phyloP scores from a whole-genome alignment of 1,140 invertebrate species.

The Protaetia brevitarsis region DNA sequence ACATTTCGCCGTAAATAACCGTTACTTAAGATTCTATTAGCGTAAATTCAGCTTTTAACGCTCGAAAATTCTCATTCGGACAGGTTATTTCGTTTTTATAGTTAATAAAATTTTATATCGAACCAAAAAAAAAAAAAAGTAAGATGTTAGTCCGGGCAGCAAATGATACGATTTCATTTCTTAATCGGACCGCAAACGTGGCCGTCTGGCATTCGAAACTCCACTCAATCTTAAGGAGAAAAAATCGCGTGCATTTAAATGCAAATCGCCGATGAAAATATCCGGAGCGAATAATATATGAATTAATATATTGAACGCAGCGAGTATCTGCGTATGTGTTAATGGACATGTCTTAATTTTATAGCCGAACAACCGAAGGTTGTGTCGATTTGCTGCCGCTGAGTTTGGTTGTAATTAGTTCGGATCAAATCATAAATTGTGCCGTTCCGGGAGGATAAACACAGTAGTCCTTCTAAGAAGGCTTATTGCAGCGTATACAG shows the following conservation, averaged over 20 bases:
- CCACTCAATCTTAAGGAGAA: background rate
- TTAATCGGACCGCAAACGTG: conserved; percentile 9
- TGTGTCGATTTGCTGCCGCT: too few relatives aligned
- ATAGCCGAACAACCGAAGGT: background rate
- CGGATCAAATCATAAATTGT: too few relatives aligned
- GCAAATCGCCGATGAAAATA: conserved; percentile 12
- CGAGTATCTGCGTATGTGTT: background rate
- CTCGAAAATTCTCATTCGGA: conserved; percentile 5
- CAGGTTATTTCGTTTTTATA: conserved; percentile 15
- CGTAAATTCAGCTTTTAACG: conserved; percentile 16
- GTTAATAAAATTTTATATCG: background rate
- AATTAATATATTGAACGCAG: background rate
- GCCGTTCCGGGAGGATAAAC: too few relatives aligned
- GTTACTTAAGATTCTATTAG: background rate
- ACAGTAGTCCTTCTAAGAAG: too few relatives aligned
- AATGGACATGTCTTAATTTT: conserved; percentile 10
- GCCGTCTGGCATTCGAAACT: background rate
- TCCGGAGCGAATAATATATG: background rate
- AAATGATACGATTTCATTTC: conserved; percentile 9
- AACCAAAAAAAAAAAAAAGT: background rate
- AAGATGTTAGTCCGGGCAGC: background rate
- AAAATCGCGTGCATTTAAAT: conserved; percentile 16
- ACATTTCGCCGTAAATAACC: background rate
- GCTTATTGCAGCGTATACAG: too few relatives aligned
- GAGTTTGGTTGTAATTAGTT: too few relatives aligned